Evolutionary conservation across 2,888 invertebrate species (phyloP), one percentile per base, ranked within the genome.

Genomic region (Coremacera marginata): DNA sequence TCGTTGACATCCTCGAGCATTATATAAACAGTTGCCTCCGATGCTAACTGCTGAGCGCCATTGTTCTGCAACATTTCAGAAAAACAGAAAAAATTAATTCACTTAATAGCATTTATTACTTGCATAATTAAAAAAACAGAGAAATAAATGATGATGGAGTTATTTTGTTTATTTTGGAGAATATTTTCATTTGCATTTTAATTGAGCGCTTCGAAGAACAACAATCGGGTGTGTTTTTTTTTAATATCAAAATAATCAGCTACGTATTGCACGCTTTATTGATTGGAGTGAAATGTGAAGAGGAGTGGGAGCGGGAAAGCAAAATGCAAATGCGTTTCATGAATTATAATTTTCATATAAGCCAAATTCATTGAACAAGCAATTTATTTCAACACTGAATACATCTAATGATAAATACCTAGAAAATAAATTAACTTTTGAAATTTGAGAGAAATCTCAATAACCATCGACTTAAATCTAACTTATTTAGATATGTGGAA

Each of bases 1-100:
- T 98, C 98, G 90, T 98, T 98, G 77, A 98, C 97, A 90, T 98
- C 98, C 90, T 96, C 96, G 80, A 98, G 91, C 92, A 95, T 95
- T 85, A 98, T 96, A 91, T 94, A 95, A 82, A 98, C 96, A 52
- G 97, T 97, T 49, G 97, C 95, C 90, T 97, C 97, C 22, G 96
- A 96, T 77, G 97, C 97, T 87, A 98, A 91, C 91, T 98, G 98
- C 88, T 97, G 97, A 74, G 96, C 96, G 77, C 97, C 97, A 90
- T 98, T 97, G 90, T 98, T 98, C 97, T 97, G 88, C 25, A 88
- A 74, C 19, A 11, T 49, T 44, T 44, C 44, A 44, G 79, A 71
- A 31, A 77, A 51, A 44, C 22, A n/a, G n/a, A n/a, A 44, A 57
- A 70, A 37, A 65, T 22, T 19, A 44, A 51, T 68, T 68, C 49